These are phyloP conservation scores for Mirza zaza DNA, from an alignment of 2,113 vertebrate species.

Conservation along the genomic window DNA sequence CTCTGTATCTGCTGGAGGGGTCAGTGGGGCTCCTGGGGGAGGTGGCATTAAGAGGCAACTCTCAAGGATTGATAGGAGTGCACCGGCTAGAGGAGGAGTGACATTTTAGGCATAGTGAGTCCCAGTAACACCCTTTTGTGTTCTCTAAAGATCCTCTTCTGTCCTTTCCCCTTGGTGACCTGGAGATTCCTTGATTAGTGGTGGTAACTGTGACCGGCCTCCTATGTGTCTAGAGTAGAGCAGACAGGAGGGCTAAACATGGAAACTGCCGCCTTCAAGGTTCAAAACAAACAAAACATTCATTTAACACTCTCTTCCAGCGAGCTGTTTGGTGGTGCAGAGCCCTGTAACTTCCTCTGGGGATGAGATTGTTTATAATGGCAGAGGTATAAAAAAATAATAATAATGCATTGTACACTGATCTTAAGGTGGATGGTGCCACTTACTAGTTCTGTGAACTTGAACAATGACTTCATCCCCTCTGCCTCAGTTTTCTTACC, in stretches of 20 bases:
- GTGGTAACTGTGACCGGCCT: background rate
- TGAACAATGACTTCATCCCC: background rate
- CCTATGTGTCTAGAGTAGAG: accelerated
- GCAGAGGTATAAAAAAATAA: background rate
- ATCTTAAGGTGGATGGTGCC: background rate
- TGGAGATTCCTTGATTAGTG: background rate
- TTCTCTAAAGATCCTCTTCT: background rate
- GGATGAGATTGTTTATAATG: background rate
- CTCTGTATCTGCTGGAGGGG: accelerated
- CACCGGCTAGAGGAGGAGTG: background rate
- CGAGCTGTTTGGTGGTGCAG: background rate
- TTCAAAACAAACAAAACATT: background rate
- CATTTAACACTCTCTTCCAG: background rate
- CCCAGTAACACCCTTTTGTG: background rate
- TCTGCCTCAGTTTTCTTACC: background rate
- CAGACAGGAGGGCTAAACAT: background rate
- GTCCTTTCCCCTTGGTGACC: background rate
- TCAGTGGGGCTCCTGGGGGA: background rate
- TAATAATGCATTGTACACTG: background rate
- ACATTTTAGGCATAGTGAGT: background rate
- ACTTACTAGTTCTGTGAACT: background rate
- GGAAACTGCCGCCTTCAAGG: background rate
- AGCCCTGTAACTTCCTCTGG: background rate
- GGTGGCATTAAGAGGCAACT: background rate
- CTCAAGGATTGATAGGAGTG: background rate